Evolutionary conservation across 2,113 vertebrate species (phyloP).

Genomic region (Peromyscus polionotus): DNA sequence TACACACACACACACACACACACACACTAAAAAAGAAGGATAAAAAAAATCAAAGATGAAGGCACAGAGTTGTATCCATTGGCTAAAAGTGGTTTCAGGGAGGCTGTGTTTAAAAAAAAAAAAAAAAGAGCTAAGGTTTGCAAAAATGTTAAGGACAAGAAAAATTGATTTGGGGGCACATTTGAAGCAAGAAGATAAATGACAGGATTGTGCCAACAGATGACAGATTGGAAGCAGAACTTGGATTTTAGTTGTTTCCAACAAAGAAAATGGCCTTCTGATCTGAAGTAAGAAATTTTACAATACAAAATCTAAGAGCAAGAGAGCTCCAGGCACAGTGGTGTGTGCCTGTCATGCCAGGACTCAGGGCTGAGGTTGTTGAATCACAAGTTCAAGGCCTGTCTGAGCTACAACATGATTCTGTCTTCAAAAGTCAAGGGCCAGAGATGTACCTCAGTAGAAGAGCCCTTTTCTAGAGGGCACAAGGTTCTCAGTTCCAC

Average conservation of each 20-base stretch:
- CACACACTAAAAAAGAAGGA: neutral
- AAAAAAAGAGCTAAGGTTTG: constrained; percentile 57
- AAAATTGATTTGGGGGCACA: constrained; percentile 66
- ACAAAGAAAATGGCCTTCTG: constrained; percentile 60
- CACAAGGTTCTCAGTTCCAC: neutral
- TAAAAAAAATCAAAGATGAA: neutral
- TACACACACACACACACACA: neutral
- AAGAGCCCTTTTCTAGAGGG: no score
- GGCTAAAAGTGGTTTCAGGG: neutral
- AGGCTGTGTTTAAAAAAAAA: neutral
- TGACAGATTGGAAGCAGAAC: constrained; percentile 67
- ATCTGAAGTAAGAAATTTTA: constrained; percentile 50
- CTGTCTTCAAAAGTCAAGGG: neutral
- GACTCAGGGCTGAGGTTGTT: neutral
- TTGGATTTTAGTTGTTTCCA: constrained; percentile 32
- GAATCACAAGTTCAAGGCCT: neutral
- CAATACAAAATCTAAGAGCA: constrained; percentile 38
- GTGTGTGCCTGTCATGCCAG: neutral
- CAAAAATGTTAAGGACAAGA: constrained; percentile 65
- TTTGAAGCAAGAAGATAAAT: constrained; percentile 66
- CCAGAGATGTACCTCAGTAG: neutral
- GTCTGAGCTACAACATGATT: neutral
- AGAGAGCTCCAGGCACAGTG: neutral
- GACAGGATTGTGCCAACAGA: constrained; percentile 59
- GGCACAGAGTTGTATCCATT: neutral